Percentiles rank a stretch among this genome's conserved stretches.
Conservation (phyloP, 2,888 invertebrate species). For the Diarsia rubi region DNA sequence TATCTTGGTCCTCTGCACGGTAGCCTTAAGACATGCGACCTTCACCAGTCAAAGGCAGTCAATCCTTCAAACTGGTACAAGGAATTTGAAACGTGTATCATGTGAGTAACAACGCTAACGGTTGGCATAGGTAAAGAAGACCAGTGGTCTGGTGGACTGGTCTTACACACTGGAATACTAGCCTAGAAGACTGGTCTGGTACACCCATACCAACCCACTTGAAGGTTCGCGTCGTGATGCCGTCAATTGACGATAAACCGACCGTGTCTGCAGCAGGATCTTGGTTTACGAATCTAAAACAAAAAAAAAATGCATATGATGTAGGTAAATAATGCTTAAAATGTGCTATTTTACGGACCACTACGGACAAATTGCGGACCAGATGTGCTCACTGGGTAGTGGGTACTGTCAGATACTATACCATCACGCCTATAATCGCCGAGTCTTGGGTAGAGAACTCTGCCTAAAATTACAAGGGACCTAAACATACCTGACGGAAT, state of each 20-base stretch:
- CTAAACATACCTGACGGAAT: too few relatives aligned
- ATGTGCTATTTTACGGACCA: neutral
- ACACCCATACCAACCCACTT: slow-evolving; percentile 29
- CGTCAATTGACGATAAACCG: slow-evolving; percentile 24
- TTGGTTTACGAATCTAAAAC: slow-evolving; percentile 9
- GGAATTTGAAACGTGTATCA: slow-evolving; percentile 45
- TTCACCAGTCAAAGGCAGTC: neutral
- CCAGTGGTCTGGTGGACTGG: neutral
- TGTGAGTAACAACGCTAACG: slow-evolving; percentile 35
- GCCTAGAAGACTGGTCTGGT: neutral
- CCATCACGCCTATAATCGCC: neutral
- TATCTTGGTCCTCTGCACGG: neutral
- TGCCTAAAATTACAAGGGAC: neutral
- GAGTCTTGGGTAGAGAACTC: neutral
- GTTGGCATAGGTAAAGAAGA: slow-evolving; percentile 9
- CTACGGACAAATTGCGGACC: neutral
- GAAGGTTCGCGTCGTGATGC: slow-evolving; percentile 36
- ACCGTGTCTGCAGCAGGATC: slow-evolving; percentile 18
- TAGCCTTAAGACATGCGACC: slow-evolving; percentile 4
- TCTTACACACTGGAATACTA: neutral
- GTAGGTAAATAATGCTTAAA: neutral
- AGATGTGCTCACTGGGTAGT: neutral
- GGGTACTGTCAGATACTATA: neutral
- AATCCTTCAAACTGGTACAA: neutral
- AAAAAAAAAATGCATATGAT: neutral